Evolutionary conservation across 2,113 vertebrate species (phyloP), one percentile per base, ranked within the genome.

Genomic region (Scolopax mira): DNA sequence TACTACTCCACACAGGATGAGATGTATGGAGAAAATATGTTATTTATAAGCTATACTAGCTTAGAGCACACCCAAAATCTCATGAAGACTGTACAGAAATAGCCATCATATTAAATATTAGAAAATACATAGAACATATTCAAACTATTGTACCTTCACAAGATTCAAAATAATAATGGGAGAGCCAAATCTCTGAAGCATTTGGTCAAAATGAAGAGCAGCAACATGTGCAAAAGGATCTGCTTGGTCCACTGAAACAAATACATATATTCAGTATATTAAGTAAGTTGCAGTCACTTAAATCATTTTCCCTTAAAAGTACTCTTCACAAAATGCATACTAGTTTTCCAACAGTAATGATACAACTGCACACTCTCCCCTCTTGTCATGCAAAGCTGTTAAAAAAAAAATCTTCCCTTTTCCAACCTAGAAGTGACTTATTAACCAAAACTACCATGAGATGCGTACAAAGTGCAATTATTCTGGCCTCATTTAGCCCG

Each of bases 101-200:
- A 55, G 86, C 6, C 5, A 54, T 37, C 25, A 18, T 55, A 74
- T 44, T 35, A 55, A 66, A 88, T 58, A 82, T 12, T 5, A 49
- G n/a, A 75, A 87, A 90, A 57, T 30, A 79, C 13, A 55, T 3
- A 62, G 10, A 90, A 78, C 11, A 39, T 10, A 88, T 24, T 74
- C 4, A 89, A 69, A 80, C 64, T 19, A 67, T 3, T 73, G 60
- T 98, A 99, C 99, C 99, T 99, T 99, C 52, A 99, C 99, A 35
- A 99, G 98, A 97, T 99, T 99, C 96, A 99, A 93, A 97, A 99
- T 99, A 92, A 99, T 99, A 94, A 99, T 99, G 7, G 99, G 99
- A 10, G 99, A 99, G 37, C 99, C 99, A 90, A 99, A 99, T 58
- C 99, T 98, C 97, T 99, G 99, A 65, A 99, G 98, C 99, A 99